These are phyloP conservation scores for Philonicus albiceps DNA, from an alignment of 2,888 invertebrate genomes.

Conservation along the genomic window DNA sequence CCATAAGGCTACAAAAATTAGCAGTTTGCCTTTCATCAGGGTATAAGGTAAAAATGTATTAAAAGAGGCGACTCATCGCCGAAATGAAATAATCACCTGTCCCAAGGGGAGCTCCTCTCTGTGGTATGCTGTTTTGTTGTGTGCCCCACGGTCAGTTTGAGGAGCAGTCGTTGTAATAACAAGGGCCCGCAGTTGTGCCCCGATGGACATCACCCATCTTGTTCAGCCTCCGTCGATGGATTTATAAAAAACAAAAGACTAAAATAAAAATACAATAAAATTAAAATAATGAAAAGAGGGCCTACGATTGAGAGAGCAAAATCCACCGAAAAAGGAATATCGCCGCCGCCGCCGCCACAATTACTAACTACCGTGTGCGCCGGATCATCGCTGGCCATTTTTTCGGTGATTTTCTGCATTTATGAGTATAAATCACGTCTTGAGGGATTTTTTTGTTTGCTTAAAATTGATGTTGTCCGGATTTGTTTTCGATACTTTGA, in stretches of 20 bases:
- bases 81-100: neutral
- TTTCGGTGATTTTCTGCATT: slow-evolving; percentile 38
- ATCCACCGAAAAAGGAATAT: neutral
- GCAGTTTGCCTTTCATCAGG: neutral
- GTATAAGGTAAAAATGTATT: neutral
- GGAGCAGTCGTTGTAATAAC: neutral
- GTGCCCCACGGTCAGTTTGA: neutral
- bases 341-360: neutral
- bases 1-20: neutral
- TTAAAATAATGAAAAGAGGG: neutral
- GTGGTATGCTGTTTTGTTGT: neutral
- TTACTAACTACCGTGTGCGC: neutral
- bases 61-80: neutral
- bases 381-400: neutral
- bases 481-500: slow-evolving; percentile 20
- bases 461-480: slow-evolving; percentile 22
- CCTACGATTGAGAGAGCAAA: neutral
- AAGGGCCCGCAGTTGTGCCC: neutral
- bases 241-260: neutral
- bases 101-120: neutral
- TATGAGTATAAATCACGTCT: slow-evolving; percentile 39
- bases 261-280: neutral
- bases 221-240: neutral
- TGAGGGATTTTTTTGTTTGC: neutral
- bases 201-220: neutral